Evolutionary conservation across 2,888 invertebrate species (phyloP), one percentile per base, ranked within the genome.

Genomic region (Parelbella ahira): DNA sequence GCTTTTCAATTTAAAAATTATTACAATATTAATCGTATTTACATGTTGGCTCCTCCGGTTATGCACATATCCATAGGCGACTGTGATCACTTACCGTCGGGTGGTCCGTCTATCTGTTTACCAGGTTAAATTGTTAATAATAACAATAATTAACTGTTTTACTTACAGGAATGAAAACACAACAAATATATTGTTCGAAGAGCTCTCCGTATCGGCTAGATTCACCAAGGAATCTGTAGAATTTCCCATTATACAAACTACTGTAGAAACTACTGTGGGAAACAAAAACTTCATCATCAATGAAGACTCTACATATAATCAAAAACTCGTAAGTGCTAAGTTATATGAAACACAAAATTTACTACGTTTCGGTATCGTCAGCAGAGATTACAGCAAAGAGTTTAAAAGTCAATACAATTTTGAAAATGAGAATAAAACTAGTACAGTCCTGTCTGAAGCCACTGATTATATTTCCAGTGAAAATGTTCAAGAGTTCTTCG

Each of bases 401-500:
- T 61, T 56, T 1, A 56, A 58, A 44, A 39, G 13, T 5, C 3
- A 18, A 2, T 24, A 3, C 6, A 2, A 20, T 5, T 37, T 51
- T 43, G 10, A 42, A 10, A 3, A 23, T 6, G 3, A 13, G 7
- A 25, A 45, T 36, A 44, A 50, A 10, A 49, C 48, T 1, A 39
- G 48, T n/a, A 49, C 56, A 34, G 44, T 20, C n/a, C 4, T 15
- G 15, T 8, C 15, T 4, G 54, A 62, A 39, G 51, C 65, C 9
- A 65, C 65, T 18, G 65, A 72, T 43, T 70, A 64, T 5, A 63
- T 78, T 24, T 72, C 65, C 3, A 71, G 58, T 37, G 80, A 82
- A 12, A 70, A 78, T 37, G 54, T 79, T 0, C 56, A 63, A 37
- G 77, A 77, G 15, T 68, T 81, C 32, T 75, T 83, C 10, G 84